A percentile compares a stretch with the other conserved stretches of the same genome.
Evolutionary conservation across 2,888 invertebrate species (phyloP).

Genomic region (Gastrophysa polygoni): DNA sequence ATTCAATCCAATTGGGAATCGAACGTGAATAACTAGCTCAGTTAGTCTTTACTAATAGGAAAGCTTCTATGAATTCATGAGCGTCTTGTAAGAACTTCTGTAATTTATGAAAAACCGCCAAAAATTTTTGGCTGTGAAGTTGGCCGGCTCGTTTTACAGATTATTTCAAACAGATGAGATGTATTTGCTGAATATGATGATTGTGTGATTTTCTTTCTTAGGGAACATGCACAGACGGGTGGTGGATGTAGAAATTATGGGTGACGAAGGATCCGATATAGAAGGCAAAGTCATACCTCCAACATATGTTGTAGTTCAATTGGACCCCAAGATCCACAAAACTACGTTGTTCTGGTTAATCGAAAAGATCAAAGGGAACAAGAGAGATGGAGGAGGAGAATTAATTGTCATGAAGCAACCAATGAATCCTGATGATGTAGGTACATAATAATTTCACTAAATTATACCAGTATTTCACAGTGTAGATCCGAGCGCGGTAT

Average conservation of each 20-base stretch:
- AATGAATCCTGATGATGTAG: slow-evolving; percentile 38
- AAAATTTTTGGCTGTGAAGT: no score
- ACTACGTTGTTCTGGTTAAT: slow-evolving; percentile 62
- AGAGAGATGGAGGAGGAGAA: slow-evolving; percentile 64
- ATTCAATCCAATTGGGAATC: no score
- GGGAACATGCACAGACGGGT: slow-evolving; percentile 48
- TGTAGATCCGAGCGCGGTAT: no score
- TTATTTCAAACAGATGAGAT: no score
- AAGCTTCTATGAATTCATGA: no score
- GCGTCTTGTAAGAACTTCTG: no score
- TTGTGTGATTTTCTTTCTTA: slow-evolving; percentile 24
- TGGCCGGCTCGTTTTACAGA: no score
- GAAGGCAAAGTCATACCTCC: slow-evolving; percentile 54
- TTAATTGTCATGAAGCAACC: slow-evolving; percentile 61
- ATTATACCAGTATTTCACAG: no score
- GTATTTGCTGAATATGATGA: no score
- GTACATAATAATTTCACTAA: neutral
- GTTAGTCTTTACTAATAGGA: no score
- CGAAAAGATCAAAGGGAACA: slow-evolving; percentile 61
- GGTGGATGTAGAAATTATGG: slow-evolving; percentile 34
- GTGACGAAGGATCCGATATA: slow-evolving; percentile 40
- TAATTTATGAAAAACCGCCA: no score
- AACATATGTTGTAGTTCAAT: slow-evolving; percentile 61
- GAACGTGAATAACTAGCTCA: no score
- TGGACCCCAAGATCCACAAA: slow-evolving; percentile 58